Percentiles rank a stretch among this genome's conserved stretches.
Evolutionary conservation across 2,797 vertebrate species (phyloP).

Genomic region (Parotocinclus haroldoi): DNA sequence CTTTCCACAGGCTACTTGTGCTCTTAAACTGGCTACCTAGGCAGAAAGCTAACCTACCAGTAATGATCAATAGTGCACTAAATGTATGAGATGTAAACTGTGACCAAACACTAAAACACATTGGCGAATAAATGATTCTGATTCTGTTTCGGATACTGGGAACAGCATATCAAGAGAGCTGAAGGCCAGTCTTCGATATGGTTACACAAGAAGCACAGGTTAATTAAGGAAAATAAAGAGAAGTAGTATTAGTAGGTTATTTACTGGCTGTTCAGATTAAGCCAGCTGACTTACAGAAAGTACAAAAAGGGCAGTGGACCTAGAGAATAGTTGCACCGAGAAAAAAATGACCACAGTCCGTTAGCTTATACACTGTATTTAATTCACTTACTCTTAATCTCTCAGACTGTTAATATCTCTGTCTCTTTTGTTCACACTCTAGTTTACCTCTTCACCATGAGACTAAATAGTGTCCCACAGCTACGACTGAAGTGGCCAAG

Average conservation of each 20-base stretch:
- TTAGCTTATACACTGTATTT: not conserved
- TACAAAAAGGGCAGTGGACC: conserved; percentile 37
- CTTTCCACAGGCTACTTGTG: no score
- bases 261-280: conserved; percentile 34
- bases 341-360: not conserved
- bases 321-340: conserved; percentile 32
- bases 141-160: conserved; percentile 5
- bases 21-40: no score
- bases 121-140: no score
- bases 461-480: conserved; percentile 24
- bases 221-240: conserved; percentile 38
- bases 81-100: no score
- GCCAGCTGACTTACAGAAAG: conserved; percentile 37
- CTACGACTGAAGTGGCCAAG: conserved; percentile 32
- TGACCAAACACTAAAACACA: no score
- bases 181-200: not conserved
- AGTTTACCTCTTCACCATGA: conserved; percentile 1
- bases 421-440: not conserved
- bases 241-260: conserved; percentile 25
- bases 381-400: not conserved
- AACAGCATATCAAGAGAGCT: conserved; percentile 15
- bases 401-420: not conserved
- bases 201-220: conserved; percentile 18
- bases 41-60: no score
- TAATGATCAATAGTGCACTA: no score